Conservation (phyloP, 2,113 vertebrate species). For the Pteropus alecto region DNA sequence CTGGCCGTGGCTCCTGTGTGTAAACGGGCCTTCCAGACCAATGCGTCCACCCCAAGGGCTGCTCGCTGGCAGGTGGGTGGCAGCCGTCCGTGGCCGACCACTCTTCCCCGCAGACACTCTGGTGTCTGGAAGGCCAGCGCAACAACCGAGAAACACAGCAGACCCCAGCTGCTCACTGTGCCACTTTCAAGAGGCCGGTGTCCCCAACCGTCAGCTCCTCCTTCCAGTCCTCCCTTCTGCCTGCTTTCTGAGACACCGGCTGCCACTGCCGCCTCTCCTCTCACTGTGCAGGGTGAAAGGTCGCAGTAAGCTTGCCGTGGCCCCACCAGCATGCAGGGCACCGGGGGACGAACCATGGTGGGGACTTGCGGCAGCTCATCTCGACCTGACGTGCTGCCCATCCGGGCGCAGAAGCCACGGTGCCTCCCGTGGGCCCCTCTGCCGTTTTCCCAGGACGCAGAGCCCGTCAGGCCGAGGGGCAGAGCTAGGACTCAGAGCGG, state of each 20-base stretch:
- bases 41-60: background rate
- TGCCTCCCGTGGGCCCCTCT: background rate
- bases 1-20: background rate
- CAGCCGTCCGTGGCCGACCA: rapidly evolving
- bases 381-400: background rate
- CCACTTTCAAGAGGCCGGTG: background rate
- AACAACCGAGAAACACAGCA: too few species aligned
- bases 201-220: rapidly evolving
- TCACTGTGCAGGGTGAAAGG: background rate
- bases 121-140: background rate
- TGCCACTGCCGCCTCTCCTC: rapidly evolving
- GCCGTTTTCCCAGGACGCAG: background rate
- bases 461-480: background rate
- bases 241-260: background rate
- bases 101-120: rapidly evolving
- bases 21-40: background rate
- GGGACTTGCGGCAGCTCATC: background rate
- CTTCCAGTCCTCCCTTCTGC: background rate
- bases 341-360: background rate
- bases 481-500: background rate
- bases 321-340: rapidly evolving
- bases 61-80: too few species aligned
- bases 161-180: background rate
- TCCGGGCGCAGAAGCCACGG: rapidly evolving
- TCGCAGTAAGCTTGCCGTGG: background rate